A percentile compares a stretch with the other conserved stretches of the same genome.
These are phyloP conservation scores for Drosophila prostipennis DNA, from an alignment of 2,888 invertebrate species.

Conservation along the genomic window DNA sequence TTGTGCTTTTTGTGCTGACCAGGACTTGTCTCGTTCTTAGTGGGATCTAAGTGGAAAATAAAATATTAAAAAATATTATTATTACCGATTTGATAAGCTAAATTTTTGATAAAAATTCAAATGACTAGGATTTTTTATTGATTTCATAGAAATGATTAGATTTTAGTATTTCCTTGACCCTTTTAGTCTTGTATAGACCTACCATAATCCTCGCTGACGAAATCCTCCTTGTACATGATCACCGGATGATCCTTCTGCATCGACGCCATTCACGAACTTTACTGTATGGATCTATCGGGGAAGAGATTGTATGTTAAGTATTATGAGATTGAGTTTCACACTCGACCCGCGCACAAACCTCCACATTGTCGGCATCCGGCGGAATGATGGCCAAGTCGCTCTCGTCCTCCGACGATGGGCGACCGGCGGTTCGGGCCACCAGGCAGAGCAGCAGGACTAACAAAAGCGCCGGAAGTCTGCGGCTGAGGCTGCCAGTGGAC, in stretches of 20 bases:
- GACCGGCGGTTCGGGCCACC: constrained; percentile 46
- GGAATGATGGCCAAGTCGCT: constrained; percentile 44
- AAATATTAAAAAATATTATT: no score
- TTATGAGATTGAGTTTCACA: not conserved
- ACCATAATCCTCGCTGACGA: constrained; percentile 82
- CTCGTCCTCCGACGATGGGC: constrained; percentile 45
- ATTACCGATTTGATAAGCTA: no score
- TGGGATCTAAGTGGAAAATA: constrained; percentile 57
- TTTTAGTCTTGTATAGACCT: constrained; percentile 1
- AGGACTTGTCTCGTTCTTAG: constrained; percentile 54
- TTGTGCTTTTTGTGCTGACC: constrained; percentile 54
- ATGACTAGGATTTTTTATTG: no score
- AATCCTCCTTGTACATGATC: constrained; percentile 82
- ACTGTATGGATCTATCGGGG: constrained; percentile 72
- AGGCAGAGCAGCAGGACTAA: constrained; percentile 42
- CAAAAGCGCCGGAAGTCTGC: constrained; percentile 57
- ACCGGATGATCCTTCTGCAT: constrained; percentile 79
- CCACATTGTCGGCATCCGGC: constrained; percentile 77
- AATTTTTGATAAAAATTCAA: no score
- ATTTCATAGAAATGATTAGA: no score
- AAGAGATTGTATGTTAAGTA: not conserved
- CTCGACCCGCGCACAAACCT: constrained; percentile 61
- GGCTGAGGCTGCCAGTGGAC: constrained; percentile 28
- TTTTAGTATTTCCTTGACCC: no score
- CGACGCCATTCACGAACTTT: constrained; percentile 65